Base-by-base conservation (phyloP, 2,113 vertebrate genomes). In the Salvelinus namaycush region DNA sequence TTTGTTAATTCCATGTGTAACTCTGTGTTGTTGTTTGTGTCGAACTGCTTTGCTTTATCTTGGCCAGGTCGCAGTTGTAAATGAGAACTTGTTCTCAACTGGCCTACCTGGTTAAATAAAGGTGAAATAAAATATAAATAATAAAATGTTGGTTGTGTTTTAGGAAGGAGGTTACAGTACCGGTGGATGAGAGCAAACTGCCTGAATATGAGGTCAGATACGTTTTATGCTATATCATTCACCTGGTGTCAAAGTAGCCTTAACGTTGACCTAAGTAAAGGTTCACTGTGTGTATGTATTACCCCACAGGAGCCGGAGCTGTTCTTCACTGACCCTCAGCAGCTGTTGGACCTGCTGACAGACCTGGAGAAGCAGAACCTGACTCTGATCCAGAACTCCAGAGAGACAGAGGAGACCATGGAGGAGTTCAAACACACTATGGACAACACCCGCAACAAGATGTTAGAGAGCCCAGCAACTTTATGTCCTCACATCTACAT, bases 271-370 rank as follows among this genome's bases (percentile, higher is more conserved):
- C 39, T 11, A 44, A 44, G 39, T 44, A 44, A 12, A 9, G 9
- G 9, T 44, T 44, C 0, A 44, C 39, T 44, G 39, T 44, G 39
- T 44, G 39, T 11, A 44, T 54, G 65, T 77, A 49, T 71, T 94
- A 93, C 39, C 9, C 39, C 39, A 44, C 87, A 96, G 81, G 92
- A 95, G 4, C 91, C 93, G 0, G 87, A 94, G 78, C 69, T 98
- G 16, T 98, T 94, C 88, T 99, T 99, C 83, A 96, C 94, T 0
- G 93, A 97, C 22, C 95, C 97, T 0, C 90, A 96, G 62, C 95
- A 99, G 88, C 89, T 99, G 5, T 84, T 98, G 82, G 86, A 94
- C 27, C 8, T 95, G 87, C 93, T 98, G 82, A 88, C 13, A 1
- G 87, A 95, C 80, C 91, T 97, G 86, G 95, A 95, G 20, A 95